These are phyloP conservation scores for Eunapius fragilis DNA, from an alignment of 37 sponge, comb jelly and placozoan genomes.

Conservation along the genomic window DNA sequence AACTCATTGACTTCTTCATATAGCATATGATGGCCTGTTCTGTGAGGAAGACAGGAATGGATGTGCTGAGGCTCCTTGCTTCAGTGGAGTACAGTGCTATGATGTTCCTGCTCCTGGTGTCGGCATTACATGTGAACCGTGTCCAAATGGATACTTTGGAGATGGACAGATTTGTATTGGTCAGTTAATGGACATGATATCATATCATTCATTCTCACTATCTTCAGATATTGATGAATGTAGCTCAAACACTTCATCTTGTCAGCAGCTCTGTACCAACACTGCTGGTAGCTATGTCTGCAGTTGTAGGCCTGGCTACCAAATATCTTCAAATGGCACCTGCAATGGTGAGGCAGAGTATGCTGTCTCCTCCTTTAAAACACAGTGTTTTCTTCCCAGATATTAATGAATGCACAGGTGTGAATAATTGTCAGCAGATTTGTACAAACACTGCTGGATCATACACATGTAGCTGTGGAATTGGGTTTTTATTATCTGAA, in stretches of 20 bases:
- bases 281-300: constrained; percentile 27
- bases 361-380: background rate
- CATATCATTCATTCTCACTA: background rate
- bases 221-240: constrained; percentile 46
- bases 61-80: constrained; percentile 52
- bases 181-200: constrained; percentile 3
- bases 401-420: constrained; percentile 13
- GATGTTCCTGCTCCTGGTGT: constrained; percentile 55
- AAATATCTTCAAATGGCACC: background rate
- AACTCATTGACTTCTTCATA: background rate
- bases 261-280: constrained; percentile 27
- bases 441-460: constrained; percentile 41
- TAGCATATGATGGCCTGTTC: constrained; percentile 48
- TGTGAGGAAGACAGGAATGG: constrained; percentile 75
- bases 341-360: background rate
- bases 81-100: constrained; percentile 47
- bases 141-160: constrained; percentile 55
- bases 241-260: background rate
- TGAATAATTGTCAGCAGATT: constrained; percentile 14
- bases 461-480: constrained; percentile 8
- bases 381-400: background rate
- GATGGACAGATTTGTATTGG: constrained; percentile 62
- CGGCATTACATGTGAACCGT: constrained; percentile 62
- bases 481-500: background rate
- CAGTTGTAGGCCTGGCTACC: constrained; percentile 4